These are phyloP conservation scores for Euura lappo DNA, from an alignment of 1,140 invertebrate species.

Conservation along the genomic window DNA sequence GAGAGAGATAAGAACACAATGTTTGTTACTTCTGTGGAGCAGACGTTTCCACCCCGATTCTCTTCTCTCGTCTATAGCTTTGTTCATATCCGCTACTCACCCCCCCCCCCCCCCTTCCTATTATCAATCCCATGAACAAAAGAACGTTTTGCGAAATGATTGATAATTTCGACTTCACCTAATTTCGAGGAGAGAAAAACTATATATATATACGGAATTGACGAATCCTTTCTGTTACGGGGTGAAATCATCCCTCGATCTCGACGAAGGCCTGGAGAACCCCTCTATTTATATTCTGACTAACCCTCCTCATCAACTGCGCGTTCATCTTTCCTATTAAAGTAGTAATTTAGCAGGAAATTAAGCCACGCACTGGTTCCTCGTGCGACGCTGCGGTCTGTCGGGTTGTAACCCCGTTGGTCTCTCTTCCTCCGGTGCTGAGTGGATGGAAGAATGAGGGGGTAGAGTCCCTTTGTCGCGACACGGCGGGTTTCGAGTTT, in stretches of 20 bases:
- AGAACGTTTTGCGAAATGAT: too few relatives aligned
- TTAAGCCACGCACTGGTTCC: conserved; percentile 58
- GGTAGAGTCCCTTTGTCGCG: conserved; percentile 32
- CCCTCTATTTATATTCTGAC: conserved; percentile 61
- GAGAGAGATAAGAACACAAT: conserved; percentile 52
- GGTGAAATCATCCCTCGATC: neutral
- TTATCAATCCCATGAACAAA: too few relatives aligned
- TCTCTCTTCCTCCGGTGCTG: conserved; percentile 27
- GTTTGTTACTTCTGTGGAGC: conserved; percentile 52
- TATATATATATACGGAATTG: too few relatives aligned
- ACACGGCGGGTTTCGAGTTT: conserved; percentile 25
- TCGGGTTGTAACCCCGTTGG: conserved; percentile 32
- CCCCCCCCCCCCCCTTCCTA: too few relatives aligned
- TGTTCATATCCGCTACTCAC: too few relatives aligned
- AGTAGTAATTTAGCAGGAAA: conserved; percentile 65
- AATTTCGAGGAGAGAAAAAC: too few relatives aligned
- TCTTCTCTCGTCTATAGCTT: neutral
- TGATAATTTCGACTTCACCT: too few relatives aligned
- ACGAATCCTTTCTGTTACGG: too few relatives aligned
- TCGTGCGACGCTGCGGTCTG: conserved; percentile 32
- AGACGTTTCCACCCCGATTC: conserved; percentile 37
- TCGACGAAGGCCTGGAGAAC: conserved; percentile 19
- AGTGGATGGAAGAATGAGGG: conserved; percentile 17
- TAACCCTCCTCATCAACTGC: conserved; percentile 60
- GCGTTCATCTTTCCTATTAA: conserved; percentile 64